phyloP scores from a whole-genome alignment of 2,888 invertebrate species.

The Octodonta nipae region DNA sequence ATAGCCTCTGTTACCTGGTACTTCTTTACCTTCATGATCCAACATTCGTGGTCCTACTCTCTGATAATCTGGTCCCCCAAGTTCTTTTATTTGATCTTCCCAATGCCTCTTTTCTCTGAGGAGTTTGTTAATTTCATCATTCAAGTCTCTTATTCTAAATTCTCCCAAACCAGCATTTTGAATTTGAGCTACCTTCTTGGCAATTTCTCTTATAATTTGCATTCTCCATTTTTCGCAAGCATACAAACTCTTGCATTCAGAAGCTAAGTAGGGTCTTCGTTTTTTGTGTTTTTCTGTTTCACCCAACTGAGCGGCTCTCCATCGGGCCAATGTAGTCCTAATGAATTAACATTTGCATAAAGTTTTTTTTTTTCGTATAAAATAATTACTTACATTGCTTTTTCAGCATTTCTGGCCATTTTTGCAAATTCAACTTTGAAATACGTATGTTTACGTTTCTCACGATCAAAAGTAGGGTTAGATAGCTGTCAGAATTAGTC shows the following conservation, averaged over 20 bases:
- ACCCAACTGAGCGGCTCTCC: slow-evolving; percentile 91
- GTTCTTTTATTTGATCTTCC: slow-evolving; percentile 89
- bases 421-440: neutral
- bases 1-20: slow-evolving; percentile 94
- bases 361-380: neutral
- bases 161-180: slow-evolving; percentile 99
- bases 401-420: slow-evolving; percentile 14
- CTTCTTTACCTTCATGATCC: slow-evolving; percentile 85
- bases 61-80: slow-evolving; percentile 90
- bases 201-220: slow-evolving; percentile 93
- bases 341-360: slow-evolving; percentile 11
- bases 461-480: too few species aligned
- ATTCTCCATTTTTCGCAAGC: slow-evolving; percentile 93
- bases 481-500: too few species aligned
- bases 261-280: slow-evolving; percentile 83
- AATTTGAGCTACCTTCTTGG: slow-evolving; percentile 96
- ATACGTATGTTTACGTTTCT: too few species aligned
- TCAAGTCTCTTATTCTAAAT: slow-evolving; percentile 91
- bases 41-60: slow-evolving; percentile 85
- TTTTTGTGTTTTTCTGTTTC: slow-evolving; percentile 75
- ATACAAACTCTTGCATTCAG: slow-evolving; percentile 81
- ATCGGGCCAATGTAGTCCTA: slow-evolving; percentile 95
- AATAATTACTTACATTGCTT: slow-evolving; percentile 10
- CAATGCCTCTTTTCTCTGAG: slow-evolving; percentile 92
- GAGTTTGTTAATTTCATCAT: slow-evolving; percentile 98